A percentile compares a stretch with the other conserved stretches of the same genome.
Conservation (phyloP, 2,888 invertebrate genomes). For the Exocentrus adspersus region DNA sequence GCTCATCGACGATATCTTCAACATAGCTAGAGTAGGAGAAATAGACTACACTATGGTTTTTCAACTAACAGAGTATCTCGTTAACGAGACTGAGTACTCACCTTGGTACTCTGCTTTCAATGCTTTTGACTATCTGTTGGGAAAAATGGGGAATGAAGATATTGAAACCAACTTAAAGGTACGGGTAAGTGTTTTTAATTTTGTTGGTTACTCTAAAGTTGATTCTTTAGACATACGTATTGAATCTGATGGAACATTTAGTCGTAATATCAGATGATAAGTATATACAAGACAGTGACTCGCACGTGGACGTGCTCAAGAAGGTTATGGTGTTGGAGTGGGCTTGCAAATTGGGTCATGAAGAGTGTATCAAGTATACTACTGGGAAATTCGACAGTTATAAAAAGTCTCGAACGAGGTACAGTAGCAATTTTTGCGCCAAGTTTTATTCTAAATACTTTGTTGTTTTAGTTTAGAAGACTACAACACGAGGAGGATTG, state of each 20-base stretch:
- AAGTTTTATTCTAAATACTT: background rate
- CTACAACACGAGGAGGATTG: slow-evolving; percentile 25
- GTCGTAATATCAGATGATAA: slow-evolving; percentile 13
- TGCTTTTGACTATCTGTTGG: slow-evolving; percentile 56
- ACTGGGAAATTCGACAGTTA: slow-evolving; percentile 60
- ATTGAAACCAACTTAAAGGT: slow-evolving; percentile 30
- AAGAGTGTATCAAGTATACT: slow-evolving; percentile 67
- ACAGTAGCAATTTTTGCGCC: background rate
- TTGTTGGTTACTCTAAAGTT: background rate
- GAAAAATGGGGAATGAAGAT: slow-evolving; percentile 30
- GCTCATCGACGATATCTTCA: slow-evolving; percentile 82
- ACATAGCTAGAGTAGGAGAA: slow-evolving; percentile 74
- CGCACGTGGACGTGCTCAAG: slow-evolving; percentile 68
- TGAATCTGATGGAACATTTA: slow-evolving; percentile 8
- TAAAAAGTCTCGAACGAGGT: slow-evolving; percentile 3
- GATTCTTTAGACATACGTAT: background rate
- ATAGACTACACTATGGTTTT: slow-evolving; percentile 72
- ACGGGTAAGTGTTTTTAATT: background rate
- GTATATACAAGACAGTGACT: background rate
- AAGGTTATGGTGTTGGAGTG: slow-evolving; percentile 69
- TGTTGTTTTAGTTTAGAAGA: slow-evolving; percentile 3
- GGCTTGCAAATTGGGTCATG: slow-evolving; percentile 71
- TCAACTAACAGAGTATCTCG: slow-evolving; percentile 74
- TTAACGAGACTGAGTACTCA: slow-evolving; percentile 73
- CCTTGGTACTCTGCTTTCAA: slow-evolving; percentile 79